Evolutionary conservation across 1,140 invertebrate species (phyloP), one percentile per base, ranked within the genome.

Genomic region (Drosophila baimaii): DNA sequence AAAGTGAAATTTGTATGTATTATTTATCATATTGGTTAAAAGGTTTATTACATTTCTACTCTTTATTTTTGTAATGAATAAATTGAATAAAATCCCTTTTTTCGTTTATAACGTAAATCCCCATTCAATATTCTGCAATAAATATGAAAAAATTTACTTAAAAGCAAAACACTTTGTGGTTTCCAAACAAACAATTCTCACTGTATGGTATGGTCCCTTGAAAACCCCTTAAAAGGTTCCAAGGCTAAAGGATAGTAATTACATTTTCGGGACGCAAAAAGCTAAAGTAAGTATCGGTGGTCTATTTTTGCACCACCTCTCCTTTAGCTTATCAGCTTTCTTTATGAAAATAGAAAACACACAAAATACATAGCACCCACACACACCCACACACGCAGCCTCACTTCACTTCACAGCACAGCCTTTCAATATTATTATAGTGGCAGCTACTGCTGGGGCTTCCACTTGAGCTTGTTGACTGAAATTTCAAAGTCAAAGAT

Each of bases 401-500:
- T 19, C 64, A 27, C 68, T 71, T 39, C 15, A 23, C 41, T 65
- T 49, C 29, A 43, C 61, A 41, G 27, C 29, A 43, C 61, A 41
- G 27, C 23, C 65, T 47, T 47, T 71, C 17, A 19, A 47, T 39
- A 17, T 56, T 37, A 68, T 29, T 57, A 29, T n/a, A 29, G 31
- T 4, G 23, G 23, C 29, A 55, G 51, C 41, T 46, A 19, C 31
- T 59, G 39, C 39, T 37, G 55, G 15, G 29, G 55, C 44, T 61
- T 61, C 31, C 51, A 25, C 27, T 58, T 49, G 21, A 52, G 25
- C 2, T 21, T 44, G 7, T 8, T 7, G n/a, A 31, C 65, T 70
- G 33, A 33, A 66, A 52, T 66, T 69, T 66, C 61, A 52, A 69
- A 68, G 64, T 41, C 59, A 68, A 69, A 69, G 27, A 65, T 69